phyloP scores from a whole-genome alignment of 2,113 vertebrate species.

The Cinclus cinclus region DNA sequence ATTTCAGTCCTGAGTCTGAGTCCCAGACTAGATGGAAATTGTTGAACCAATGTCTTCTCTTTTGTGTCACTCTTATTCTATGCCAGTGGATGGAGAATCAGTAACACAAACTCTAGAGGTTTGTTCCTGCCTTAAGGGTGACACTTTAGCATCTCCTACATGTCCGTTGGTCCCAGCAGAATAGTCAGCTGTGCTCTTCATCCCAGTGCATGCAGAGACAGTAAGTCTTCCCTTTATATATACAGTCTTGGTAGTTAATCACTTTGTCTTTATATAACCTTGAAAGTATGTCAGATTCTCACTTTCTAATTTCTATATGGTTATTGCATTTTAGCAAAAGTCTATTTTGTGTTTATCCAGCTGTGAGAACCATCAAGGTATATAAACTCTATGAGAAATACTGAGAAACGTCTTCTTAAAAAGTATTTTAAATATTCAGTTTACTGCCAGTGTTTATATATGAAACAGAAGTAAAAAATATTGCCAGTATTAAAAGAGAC shows the following conservation, averaged over 20 bases:
- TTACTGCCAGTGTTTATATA: neutral
- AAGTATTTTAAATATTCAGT: neutral
- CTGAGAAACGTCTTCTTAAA: neutral
- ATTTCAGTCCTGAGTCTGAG: neutral
- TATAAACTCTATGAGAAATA: neutral
- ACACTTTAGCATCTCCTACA: neutral
- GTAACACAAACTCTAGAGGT: neutral
- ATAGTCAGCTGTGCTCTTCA: neutral
- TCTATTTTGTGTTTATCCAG: constrained; percentile 5
- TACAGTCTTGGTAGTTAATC: neutral
- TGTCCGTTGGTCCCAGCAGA: neutral
- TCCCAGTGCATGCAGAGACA: neutral
- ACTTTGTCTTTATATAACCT: constrained; percentile 20
- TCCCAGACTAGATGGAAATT: neutral
- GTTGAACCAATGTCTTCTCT: neutral
- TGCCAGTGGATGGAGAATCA: neutral
- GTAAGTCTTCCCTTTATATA: neutral
- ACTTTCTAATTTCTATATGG: neutral
- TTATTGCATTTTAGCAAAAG: neutral
- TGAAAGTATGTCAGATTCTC: neutral
- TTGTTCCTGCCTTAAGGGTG: neutral
- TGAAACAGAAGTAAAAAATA: neutral
- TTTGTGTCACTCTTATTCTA: neutral
- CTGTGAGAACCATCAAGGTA: neutral
- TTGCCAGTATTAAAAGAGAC: neutral